Evolutionary conservation across 2,888 invertebrate species (phyloP).

Genomic region (Stenodera caucasica): DNA sequence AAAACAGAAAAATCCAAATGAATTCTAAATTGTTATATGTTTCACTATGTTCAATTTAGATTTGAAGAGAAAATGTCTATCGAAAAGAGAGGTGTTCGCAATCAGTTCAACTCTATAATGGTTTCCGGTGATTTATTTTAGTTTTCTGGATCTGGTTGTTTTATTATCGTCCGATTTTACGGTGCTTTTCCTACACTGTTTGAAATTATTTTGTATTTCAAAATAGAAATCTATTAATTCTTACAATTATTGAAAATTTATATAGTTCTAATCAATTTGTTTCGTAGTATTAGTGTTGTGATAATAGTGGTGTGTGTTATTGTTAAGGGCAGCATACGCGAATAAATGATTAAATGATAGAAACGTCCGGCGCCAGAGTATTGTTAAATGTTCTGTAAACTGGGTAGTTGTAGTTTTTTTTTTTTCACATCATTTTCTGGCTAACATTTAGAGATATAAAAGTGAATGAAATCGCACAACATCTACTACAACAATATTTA

Average conservation of each 20-base stretch:
- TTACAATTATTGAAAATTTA: not conserved
- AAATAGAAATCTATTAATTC: not conserved
- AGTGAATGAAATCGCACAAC: not conserved
- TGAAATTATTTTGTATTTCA: not conserved
- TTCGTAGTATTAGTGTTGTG: not conserved
- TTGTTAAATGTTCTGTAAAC: slow-evolving; percentile 40
- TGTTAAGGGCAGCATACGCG: slow-evolving; percentile 19
- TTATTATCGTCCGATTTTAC: slow-evolving; percentile 6
- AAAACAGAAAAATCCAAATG: too few relatives aligned
- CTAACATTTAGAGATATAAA: slow-evolving; percentile 35
- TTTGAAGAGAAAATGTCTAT: not conserved
- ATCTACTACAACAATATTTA: slow-evolving; percentile 14
- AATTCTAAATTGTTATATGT: not conserved
- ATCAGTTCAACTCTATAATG: slow-evolving; percentile 6
- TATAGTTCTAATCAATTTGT: not conserved
- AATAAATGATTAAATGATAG: slow-evolving; percentile 31
- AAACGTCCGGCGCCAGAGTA: slow-evolving; percentile 36
- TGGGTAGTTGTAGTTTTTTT: slow-evolving; percentile 33
- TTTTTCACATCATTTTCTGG: slow-evolving; percentile 25
- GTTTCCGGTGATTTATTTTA: slow-evolving; percentile 7
- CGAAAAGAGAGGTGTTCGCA: not conserved
- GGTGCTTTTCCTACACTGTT: not conserved
- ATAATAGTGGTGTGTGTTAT: not conserved
- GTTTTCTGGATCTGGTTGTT: slow-evolving; percentile 3
- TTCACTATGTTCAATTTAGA: not conserved